Percentiles rank a stretch among this genome's conserved stretches.
phyloP scores from a whole-genome alignment of 1,140 invertebrate species.

The Ceratosolen solmsi region DNA sequence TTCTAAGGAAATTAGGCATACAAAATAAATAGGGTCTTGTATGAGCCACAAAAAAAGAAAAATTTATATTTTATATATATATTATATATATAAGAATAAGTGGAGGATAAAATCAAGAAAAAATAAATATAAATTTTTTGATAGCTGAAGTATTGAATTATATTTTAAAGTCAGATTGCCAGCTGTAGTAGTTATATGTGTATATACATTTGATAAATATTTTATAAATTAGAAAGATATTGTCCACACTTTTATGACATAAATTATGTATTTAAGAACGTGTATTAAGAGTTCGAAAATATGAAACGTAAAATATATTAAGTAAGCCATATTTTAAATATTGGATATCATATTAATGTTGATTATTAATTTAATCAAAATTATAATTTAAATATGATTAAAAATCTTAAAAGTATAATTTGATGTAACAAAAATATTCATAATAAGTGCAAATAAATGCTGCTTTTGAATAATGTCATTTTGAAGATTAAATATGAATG shows the following conservation, averaged over 20 bases:
- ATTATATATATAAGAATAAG: neutral
- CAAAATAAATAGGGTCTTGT: neutral
- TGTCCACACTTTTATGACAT: slow-evolving; percentile 13
- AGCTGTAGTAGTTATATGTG: slow-evolving; percentile 63
- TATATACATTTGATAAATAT: slow-evolving; percentile 16
- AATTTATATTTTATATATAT: neutral
- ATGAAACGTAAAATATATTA: neutral
- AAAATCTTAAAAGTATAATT: neutral
- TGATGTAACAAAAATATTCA: neutral
- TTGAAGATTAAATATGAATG: neutral
- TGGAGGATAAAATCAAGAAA: neutral
- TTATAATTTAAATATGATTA: neutral
- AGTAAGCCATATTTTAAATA: no score
- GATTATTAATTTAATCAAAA: neutral
- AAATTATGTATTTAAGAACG: neutral
- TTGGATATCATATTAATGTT: no score
- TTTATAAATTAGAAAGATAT: slow-evolving; percentile 28
- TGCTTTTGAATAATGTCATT: neutral
- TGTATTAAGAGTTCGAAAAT: neutral
- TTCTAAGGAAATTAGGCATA: neutral
- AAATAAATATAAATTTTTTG: neutral
- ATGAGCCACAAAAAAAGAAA: neutral
- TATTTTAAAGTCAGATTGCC: slow-evolving; percentile 52
- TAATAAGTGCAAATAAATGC: neutral
- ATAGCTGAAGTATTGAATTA: neutral